Evolutionary conservation across 1,140 invertebrate species (phyloP), one percentile per base, ranked within the genome.

Genomic region (Dermatophagoides farinae): DNA sequence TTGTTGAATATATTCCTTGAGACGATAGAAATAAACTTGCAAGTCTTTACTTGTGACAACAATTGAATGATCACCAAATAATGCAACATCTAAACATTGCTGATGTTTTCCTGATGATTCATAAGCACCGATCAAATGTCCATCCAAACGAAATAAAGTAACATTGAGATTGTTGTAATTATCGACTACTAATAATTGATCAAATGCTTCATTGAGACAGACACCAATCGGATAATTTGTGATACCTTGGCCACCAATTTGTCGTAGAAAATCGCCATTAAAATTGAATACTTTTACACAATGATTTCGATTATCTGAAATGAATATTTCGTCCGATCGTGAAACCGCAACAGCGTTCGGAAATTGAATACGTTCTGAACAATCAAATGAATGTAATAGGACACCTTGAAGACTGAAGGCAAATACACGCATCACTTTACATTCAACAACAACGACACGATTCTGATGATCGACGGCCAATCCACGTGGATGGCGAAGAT

Each of bases 121-220:
- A 46, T 97, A 76, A 6, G 95, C 95, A 14, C 88, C 92, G 10
- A 97, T 85, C 64, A 97, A 75, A 67, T 91, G 86, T 0, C 93
- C 93, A 67, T 97, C 90, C 74, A 93, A 86, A 12, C 88, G 88
- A 76, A 92, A 92, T 69, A 98, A 91, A 55, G 95, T 98, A 71
- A 99, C 74, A 72, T 99, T 99, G 77, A 99, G 98, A 74, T 98
- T 98, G 77, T 99, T 98, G 75, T 99, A 95, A 76, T 99, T 99
- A 76, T 99, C 95, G 38, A 93, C 93, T 65, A 98, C 95, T 46
- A 97, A 78, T 54, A 97, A 92, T 71, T 97, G 91, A 46, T 92
- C 93, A 31, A 85, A 82, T 0, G 12, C 2, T 55, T 83, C 81
- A 71, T 97, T 97, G 68, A 98, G 97, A 50, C 92, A 92, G 0